Evolutionary conservation across 2,888 invertebrate genomes (phyloP).

Genomic region (Cryptus viduatorius): DNA sequence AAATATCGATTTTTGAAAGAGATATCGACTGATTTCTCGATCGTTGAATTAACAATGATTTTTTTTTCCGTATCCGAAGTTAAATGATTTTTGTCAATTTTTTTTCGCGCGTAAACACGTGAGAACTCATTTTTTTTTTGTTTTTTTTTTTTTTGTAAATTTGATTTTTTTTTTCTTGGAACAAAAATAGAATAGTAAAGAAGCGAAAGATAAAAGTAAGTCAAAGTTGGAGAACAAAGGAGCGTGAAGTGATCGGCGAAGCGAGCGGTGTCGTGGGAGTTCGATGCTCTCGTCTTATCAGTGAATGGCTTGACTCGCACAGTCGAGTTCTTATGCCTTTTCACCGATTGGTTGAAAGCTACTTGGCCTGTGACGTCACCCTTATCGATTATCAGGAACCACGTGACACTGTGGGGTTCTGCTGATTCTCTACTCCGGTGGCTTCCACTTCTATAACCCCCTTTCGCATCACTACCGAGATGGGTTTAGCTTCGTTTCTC

Average conservation of each 20-base stretch:
- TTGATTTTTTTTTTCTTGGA: neutral
- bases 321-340: constrained; percentile 59
- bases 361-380: constrained; percentile 72
- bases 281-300: constrained; percentile 82
- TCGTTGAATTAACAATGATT: neutral
- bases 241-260: constrained; percentile 63
- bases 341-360: constrained; percentile 63
- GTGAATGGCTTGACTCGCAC: constrained; percentile 68
- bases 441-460: constrained; percentile 26
- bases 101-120: too few species aligned
- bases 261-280: constrained; percentile 70
- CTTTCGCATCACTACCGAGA: neutral
- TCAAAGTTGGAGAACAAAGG: constrained; percentile 69
- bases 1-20: neutral
- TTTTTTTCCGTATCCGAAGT: neutral
- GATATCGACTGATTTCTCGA: neutral
- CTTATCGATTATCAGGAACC: constrained; percentile 73
- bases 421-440: constrained; percentile 27
- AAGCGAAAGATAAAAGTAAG: constrained; percentile 16
- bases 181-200: constrained; percentile 15
- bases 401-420: constrained; percentile 66
- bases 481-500: constrained; percentile 14
- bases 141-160: neutral
- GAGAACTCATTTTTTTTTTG: neutral
- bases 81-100: neutral